Conservation (phyloP, 1,140 invertebrate species). For the Rhopalosiphum maidis region DNA sequence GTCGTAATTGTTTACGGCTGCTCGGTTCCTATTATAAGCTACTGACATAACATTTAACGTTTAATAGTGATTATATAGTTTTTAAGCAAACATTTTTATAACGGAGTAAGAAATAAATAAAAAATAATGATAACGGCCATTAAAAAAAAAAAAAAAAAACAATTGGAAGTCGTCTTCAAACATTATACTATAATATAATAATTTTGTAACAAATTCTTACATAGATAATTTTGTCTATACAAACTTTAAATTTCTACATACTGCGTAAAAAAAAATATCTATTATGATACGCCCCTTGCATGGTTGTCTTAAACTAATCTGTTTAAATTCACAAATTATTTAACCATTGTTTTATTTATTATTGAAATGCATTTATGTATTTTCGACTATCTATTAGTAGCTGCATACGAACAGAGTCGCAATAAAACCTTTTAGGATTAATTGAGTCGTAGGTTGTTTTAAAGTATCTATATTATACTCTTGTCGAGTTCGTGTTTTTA, state of each 20-base stretch:
- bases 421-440: no score
- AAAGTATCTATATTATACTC: no score
- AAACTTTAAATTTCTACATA: no score
- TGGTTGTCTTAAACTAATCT: neutral
- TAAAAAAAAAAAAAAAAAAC: no score
- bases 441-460: no score
- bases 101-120: neutral
- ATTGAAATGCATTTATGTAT: neutral
- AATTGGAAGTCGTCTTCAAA: no score
- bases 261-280: no score
- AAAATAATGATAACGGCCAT: neutral
- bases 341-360: neutral
- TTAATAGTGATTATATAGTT: neutral
- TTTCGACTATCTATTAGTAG: neutral
- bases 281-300: no score
- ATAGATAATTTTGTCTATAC: no score
- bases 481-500: no score
- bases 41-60: neutral
- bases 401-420: no score
- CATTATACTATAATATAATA: neutral
- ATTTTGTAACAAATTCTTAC: neutral
- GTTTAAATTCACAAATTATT: neutral
- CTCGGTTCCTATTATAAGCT: neutral
- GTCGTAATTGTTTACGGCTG: neutral
- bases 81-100: neutral